Evolutionary conservation across 2,113 vertebrate species (phyloP), one percentile per base, ranked within the genome.

Genomic region (Australoheros scitulus): DNA sequence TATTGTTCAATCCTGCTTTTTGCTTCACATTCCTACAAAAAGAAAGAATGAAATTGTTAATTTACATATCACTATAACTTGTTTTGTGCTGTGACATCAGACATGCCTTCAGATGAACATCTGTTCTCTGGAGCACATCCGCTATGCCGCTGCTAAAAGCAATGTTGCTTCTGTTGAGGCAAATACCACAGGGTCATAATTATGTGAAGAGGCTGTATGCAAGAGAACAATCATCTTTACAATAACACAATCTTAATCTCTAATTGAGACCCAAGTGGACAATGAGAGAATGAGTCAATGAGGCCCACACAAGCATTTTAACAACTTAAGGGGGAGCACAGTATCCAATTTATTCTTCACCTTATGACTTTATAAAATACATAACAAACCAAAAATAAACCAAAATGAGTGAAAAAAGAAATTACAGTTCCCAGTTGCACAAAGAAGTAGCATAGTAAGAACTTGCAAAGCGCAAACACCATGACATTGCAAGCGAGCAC

Each of bases 221-320:
- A 57, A 78, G 34, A 34, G 13, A 87, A 47, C 32, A 72, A 57
- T 77, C n/a, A 57, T 65, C 24, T 58, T 79, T 63, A 41, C 43
- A 65, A 41, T 32, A 36, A 82, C 68, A 74, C 52, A 68, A 29
- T 60, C 29, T 24, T 15, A 20, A 43, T 43, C 26, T 47, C n/a
- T 47, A 58, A 57, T 55, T 47, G 56, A 80, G 68, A 79, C 68
- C 26, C 47, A 56, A 57, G 47, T 85, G 74, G 77, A 63, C 47
- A 74, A 24, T 7, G n/a, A 36, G 7, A 59, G 61, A 15, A 77
- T 29, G 20, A 60, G 24, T 6, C 47, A 52, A 34, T n/a, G 47
- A 32, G 22, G 20, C 38, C 38, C 57, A 13, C 22, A 65, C 18
- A 77, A 43, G 24, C 38, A 29, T 60, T 17, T 11, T 43, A 77